phyloP scores from a whole-genome alignment of 2,113 vertebrate genomes.

The Ceyx melanurus region DNA sequence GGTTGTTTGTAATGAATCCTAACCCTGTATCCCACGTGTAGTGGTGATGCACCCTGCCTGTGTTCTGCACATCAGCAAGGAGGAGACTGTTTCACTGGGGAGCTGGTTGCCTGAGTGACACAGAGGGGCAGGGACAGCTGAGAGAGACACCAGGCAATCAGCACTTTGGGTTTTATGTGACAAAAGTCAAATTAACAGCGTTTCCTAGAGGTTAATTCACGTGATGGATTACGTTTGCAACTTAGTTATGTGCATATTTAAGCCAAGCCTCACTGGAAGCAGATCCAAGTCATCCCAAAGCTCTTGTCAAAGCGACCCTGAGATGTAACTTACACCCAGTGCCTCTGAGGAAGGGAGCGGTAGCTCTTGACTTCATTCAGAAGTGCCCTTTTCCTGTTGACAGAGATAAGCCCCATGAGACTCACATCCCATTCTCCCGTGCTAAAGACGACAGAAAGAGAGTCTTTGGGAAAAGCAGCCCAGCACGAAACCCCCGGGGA shows the following conservation, averaged over 20 bases:
- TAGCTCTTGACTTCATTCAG: neutral
- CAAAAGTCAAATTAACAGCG: neutral
- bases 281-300: neutral
- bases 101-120: neutral
- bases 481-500: neutral
- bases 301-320: neutral
- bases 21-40: neutral
- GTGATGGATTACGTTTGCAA: neutral
- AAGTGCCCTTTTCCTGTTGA: constrained; percentile 19
- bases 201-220: neutral
- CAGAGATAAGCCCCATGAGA: neutral
- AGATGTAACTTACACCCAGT: neutral
- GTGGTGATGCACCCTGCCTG: neutral
- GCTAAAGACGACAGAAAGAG: constrained; percentile 8
- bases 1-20: too few species aligned
- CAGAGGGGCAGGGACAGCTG: neutral
- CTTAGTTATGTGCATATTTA: neutral
- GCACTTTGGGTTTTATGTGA: neutral
- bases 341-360: neutral
- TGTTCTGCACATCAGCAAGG: neutral
- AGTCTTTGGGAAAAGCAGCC: constrained; percentile 14
- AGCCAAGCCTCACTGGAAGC: neutral
- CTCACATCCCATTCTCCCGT: neutral
- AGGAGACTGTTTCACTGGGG: neutral
- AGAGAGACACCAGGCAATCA: neutral